Conservation (phyloP, 2,797 vertebrate species). For the Trichosurus vulpecula region DNA sequence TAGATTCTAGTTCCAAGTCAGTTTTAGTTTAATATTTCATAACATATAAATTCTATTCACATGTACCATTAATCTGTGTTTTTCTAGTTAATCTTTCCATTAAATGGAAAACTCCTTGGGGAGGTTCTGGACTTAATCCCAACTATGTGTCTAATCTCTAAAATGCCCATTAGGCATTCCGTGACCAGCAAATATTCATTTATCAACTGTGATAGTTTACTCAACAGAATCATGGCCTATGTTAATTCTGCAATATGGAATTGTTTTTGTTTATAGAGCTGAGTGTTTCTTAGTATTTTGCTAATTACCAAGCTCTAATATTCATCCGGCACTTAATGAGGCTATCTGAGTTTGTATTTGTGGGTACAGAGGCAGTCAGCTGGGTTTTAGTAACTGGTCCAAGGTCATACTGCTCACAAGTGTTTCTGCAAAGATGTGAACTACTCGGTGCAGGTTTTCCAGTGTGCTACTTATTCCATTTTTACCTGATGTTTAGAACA, state of each 20-base stretch:
- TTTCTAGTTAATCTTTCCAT: background rate
- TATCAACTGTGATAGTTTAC: background rate
- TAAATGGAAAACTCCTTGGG: background rate
- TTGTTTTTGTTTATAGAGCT: background rate
- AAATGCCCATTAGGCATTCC: background rate
- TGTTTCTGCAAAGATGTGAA: background rate
- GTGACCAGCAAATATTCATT: background rate
- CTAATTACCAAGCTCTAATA: background rate
- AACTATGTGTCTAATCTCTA: constrained; percentile 18
- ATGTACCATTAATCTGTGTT: background rate
- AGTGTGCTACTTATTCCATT: background rate
- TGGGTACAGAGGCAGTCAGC: background rate
- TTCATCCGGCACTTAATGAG: background rate
- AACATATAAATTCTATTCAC: background rate
- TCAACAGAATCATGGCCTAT: background rate
- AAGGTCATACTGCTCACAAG: background rate
- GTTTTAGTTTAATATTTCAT: background rate
- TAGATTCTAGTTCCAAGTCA: constrained; percentile 10
- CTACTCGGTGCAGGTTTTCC: background rate
- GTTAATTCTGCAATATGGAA: background rate
- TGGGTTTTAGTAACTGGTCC: background rate
- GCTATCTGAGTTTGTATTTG: background rate
- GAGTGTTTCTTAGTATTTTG: background rate
- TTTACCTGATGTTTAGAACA: background rate
- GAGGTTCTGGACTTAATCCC: background rate